phyloP scores from a whole-genome alignment of 2,888 invertebrate species.

The Troides aeacus region DNA sequence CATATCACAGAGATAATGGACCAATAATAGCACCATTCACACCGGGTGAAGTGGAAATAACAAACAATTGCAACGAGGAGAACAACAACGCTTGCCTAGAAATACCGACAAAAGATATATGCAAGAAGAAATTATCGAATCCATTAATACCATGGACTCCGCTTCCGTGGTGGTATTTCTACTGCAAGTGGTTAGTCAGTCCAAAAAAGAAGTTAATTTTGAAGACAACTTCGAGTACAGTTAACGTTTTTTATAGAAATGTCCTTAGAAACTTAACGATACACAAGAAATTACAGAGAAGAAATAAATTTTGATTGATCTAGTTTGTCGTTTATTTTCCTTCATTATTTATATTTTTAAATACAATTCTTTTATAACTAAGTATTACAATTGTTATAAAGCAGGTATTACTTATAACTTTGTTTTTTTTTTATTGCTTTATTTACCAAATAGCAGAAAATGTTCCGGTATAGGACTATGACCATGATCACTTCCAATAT shows the following conservation, averaged over 20 bases:
- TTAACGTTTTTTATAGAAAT: slow-evolving; percentile 42
- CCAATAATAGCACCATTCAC: slow-evolving; percentile 41
- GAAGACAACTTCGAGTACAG: slow-evolving; percentile 38
- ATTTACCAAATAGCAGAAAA: too few species aligned
- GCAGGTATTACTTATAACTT: too few species aligned
- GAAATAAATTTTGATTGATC: not conserved
- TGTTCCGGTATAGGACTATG: too few species aligned
- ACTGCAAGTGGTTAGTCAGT: slow-evolving; percentile 42
- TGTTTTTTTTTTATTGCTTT: too few species aligned
- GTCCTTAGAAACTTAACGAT: slow-evolving; percentile 6
- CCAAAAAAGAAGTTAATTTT: slow-evolving; percentile 29
- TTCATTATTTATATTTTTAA: too few species aligned
- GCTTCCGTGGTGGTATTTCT: slow-evolving; percentile 51
- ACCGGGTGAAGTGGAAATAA: slow-evolving; percentile 34
- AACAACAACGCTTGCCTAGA: slow-evolving; percentile 39
- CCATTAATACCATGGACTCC: slow-evolving; percentile 38
- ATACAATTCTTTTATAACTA: too few species aligned
- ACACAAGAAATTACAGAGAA: slow-evolving; percentile 1
- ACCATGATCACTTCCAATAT: too few species aligned
- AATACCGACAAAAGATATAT: slow-evolving; percentile 44
- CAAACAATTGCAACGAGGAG: slow-evolving; percentile 38
- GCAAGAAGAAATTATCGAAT: slow-evolving; percentile 37
- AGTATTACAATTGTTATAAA: too few species aligned
- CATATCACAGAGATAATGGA: slow-evolving; percentile 36
- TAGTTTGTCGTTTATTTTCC: not conserved